These are phyloP conservation scores for Acanthoscelides obtectus DNA, from an alignment of 2,888 invertebrate genomes.

Conservation along the genomic window DNA sequence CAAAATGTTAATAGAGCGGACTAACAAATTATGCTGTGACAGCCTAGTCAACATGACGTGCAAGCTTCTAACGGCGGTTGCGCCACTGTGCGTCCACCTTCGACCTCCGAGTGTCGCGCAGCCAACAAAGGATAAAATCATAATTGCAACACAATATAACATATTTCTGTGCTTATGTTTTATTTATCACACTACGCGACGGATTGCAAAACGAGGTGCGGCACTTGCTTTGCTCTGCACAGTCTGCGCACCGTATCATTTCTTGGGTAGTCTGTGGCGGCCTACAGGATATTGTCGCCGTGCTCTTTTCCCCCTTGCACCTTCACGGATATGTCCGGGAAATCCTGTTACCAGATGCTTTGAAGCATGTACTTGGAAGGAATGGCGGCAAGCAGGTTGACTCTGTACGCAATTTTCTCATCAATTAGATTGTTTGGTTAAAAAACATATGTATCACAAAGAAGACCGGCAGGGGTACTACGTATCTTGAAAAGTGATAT, in stretches of 20 bases:
- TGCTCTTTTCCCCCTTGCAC: neutral
- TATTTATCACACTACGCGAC: slow-evolving; percentile 25
- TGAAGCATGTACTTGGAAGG: no score
- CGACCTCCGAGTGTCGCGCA: slow-evolving; percentile 5
- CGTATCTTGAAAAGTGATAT: no score
- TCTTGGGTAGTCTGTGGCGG: slow-evolving; percentile 7
- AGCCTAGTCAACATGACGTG: neutral
- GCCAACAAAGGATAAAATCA: slow-evolving; percentile 19
- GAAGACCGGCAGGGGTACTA: no score
- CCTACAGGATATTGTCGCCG: neutral
- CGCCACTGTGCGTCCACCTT: neutral
- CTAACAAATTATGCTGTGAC: no score
- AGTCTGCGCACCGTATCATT: slow-evolving; percentile 17
- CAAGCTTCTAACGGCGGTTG: neutral
- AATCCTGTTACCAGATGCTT: no score
- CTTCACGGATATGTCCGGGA: no score
- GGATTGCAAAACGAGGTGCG: slow-evolving; percentile 27
- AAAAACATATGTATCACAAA: no score
- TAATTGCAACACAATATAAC: slow-evolving; percentile 26
- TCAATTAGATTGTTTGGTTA: no score
- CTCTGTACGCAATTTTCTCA: no score
- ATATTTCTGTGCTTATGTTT: slow-evolving; percentile 27
- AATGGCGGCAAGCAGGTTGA: no score
- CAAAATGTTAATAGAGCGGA: neutral
- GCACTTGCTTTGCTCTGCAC: no score